Base-by-base conservation (phyloP, 1,140 invertebrate genomes). In the Drosophila prosaltans region DNA sequence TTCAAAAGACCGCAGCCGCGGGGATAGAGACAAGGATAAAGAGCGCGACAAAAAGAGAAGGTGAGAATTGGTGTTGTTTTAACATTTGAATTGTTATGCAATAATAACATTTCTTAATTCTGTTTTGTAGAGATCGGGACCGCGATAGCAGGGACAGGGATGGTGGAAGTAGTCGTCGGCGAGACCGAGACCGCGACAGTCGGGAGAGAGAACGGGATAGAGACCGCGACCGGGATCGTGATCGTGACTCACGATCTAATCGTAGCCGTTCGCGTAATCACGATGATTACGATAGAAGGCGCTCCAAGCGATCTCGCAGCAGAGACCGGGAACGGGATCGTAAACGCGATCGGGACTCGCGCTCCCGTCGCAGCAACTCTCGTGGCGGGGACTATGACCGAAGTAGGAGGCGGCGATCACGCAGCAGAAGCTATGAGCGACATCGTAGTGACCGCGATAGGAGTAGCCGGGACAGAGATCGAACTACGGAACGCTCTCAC, bases 221-320 rank as follows among this genome's bases (percentile, higher is more conserved):
- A 3, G 75, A 78, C 0, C 64, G 78, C 21, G 75, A 83, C 6
- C 81, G 93, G 8, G 92, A 92, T 16, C 78, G 92, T 3, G 92
- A 93, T 45, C 75, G 93, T n/a, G 91, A 92, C 67, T 82, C 82
- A 6, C 75, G 74, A 8, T 78, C 80, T 9, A 85, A 83, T 68
- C 92, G 93, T 7, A 93, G 93, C 57, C 91, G 93, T 48, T 93
- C 93, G n/a, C 83, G 93, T 2, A 93, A 93, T 51, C 89, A 93
- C 2, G 92, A 93, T 32, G 85, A 91, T 69, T 43, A 77, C 21
- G 89, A 80, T 6, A 73, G 85, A 24, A 69, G 84, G 0, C 68
- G 81, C 5, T 51, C 45, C 36, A 89, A 84, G 54, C 77, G 85
- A 1, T 88, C 84, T 0, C 84, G 80, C 24, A 89, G 84, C 45